phyloP scores from a whole-genome alignment of 2,113 vertebrate species.

The Uria aalge region DNA sequence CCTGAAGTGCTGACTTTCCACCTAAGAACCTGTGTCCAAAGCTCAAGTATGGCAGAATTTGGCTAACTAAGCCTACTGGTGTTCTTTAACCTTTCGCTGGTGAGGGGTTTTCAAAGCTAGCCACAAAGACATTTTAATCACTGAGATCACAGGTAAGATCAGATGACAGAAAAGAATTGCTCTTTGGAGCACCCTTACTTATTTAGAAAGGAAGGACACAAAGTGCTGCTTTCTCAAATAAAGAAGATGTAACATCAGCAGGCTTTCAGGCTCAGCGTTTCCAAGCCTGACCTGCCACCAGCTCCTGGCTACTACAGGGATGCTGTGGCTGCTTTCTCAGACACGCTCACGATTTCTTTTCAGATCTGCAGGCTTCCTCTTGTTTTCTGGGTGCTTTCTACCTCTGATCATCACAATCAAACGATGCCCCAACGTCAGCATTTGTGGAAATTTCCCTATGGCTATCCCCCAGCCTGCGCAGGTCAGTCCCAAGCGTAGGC shows the following conservation, averaged over 20 bases:
- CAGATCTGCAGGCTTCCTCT: neutral
- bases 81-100: neutral
- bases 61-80: neutral
- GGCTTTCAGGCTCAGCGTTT: neutral
- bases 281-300: neutral
- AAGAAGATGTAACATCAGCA: neutral
- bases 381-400: neutral
- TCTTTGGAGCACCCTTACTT: neutral
- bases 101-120: neutral
- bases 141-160: neutral
- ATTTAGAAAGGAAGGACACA: neutral
- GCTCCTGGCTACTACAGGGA: neutral
- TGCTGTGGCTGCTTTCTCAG: neutral
- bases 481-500: accelerated
- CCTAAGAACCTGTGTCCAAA: neutral
- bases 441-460: neutral
- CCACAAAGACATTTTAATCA: neutral
- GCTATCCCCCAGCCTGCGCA: accelerated
- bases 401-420: neutral
- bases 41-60: neutral
- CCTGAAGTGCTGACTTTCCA: neutral
- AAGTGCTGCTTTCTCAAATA: neutral
- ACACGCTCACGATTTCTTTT: neutral
- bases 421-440: neutral
- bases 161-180: neutral